These are phyloP conservation scores for Nipponacmea schrenckii DNA, from an alignment of 2,888 invertebrate genomes.

Conservation along the genomic window DNA sequence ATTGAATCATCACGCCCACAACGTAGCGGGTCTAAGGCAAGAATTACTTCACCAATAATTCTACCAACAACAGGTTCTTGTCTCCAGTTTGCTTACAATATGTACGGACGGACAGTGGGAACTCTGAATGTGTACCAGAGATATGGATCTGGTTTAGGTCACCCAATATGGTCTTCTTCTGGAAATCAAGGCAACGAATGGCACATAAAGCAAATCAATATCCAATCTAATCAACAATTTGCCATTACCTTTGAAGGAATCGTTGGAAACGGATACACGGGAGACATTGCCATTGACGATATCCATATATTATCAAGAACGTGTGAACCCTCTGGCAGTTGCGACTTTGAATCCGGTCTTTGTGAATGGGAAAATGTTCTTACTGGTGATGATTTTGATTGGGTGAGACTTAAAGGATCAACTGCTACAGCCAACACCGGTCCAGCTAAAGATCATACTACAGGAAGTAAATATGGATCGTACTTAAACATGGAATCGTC, in stretches of 20 bases:
- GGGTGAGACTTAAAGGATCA: slow-evolving; percentile 50
- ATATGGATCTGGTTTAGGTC: not conserved
- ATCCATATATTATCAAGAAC: slow-evolving; percentile 45
- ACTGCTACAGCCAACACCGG: slow-evolving; percentile 45
- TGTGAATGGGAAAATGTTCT: slow-evolving; percentile 55
- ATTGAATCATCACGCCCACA: slow-evolving; percentile 54
- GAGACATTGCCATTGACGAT: slow-evolving; percentile 63
- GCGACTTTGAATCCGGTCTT: slow-evolving; percentile 55
- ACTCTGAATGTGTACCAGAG: slow-evolving; percentile 45
- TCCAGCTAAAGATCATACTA: slow-evolving; percentile 52
- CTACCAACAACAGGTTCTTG: slow-evolving; percentile 48
- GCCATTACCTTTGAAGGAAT: slow-evolving; percentile 57
- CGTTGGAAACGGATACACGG: slow-evolving; percentile 44
- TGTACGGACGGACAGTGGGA: slow-evolving; percentile 58
- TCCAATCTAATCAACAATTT: slow-evolving; percentile 41
- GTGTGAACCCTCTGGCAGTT: slow-evolving; percentile 53
- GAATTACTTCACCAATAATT: slow-evolving; percentile 47
- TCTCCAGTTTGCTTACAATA: slow-evolving; percentile 62
- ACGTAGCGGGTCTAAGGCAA: slow-evolving; percentile 48
- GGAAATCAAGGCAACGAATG: slow-evolving; percentile 59
- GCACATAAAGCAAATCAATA: slow-evolving; percentile 50
- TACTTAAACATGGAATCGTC: slow-evolving; percentile 88
- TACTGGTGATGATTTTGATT: slow-evolving; percentile 60
- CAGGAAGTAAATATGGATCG: slow-evolving; percentile 52
- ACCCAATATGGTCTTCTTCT: slow-evolving; percentile 45